Base-by-base conservation (phyloP, 2,888 invertebrate species). In the Drosophila vallismaia region DNA sequence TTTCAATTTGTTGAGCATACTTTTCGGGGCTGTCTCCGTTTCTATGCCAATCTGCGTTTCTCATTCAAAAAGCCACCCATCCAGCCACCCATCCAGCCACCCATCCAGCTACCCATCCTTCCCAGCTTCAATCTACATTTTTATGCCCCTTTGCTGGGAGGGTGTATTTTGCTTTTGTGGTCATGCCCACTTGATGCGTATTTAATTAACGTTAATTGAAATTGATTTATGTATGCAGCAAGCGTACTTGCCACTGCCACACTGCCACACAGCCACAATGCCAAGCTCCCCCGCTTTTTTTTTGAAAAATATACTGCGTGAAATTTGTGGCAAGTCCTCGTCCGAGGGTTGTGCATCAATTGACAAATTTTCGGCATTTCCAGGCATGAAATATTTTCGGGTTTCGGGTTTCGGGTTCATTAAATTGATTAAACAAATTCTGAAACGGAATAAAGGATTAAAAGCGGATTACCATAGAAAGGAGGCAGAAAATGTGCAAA, bases 141-240 rank as follows among this genome's bases (percentile, higher is more conserved):
- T 50, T 48, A 42, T 58, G 31, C 38, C 7, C 19, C 44, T 24
- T 44, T 24, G 12, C 40, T 60, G 59, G 51, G 42, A 31, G 52
- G 38, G 71, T 44, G 71, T 44, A 51, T 77, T 71, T 73, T 72
- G 71, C 74, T 64, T 72, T 73, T 86, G 88, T 86, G 89, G 87
- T 89, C 80, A 89, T 81, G 89, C 80, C 89, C 81, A 88, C 78
- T 88, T 88, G 78, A 90, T 90, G 83, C 76, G 77, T 86, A 90
- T 90, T 89, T 90, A 89, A 90, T 90, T 89, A 90, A 89, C 80
- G 89, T 85, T 90, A 89, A 89, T 90, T 90, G 89, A 84, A 89
- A 86, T 89, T 89, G 90, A 90, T 89, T 89, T 88, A 90, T 83
- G 78, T 80, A 84, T 84, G 84, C 84, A 81, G 70, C 58, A 67